These are phyloP conservation scores for Hemiprocne comata DNA, from an alignment of 2,113 vertebrate genomes.

Conservation along the genomic window DNA sequence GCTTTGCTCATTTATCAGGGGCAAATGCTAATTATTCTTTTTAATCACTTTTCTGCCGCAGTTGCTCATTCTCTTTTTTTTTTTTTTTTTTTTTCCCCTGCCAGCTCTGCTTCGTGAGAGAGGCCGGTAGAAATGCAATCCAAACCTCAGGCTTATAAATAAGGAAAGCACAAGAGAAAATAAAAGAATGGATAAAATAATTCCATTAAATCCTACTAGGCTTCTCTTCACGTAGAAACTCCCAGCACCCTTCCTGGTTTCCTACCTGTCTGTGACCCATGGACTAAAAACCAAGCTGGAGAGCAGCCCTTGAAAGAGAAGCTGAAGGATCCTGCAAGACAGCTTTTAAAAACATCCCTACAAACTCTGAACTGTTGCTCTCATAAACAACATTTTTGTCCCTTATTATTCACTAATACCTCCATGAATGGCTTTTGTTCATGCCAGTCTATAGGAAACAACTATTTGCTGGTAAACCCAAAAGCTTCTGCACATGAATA, in stretches of 20 bases:
- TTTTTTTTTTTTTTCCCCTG: not conserved
- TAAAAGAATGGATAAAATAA: not conserved
- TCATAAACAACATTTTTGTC: not conserved
- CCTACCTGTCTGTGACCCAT: not conserved
- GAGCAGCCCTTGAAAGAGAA: not conserved
- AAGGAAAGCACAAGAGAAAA: slow-evolving; percentile 42
- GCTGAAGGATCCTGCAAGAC: not conserved
- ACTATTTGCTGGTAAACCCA: not conserved
- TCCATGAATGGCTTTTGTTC: not conserved
- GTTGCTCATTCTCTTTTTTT: slow-evolving; percentile 58
- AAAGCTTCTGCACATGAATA: not conserved
- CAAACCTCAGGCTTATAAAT: slow-evolving; percentile 53
- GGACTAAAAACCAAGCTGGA: not conserved
- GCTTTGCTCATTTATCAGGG: slow-evolving; percentile 81
- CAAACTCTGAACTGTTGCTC: not conserved
- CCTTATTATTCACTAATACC: not conserved
- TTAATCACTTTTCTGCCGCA: slow-evolving; percentile 82
- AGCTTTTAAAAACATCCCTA: not conserved
- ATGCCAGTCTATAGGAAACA: not conserved
- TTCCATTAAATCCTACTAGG: slow-evolving; percentile 6
- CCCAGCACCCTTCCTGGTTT: not conserved
- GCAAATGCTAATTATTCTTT: slow-evolving; percentile 86
- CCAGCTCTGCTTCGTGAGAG: slow-evolving; percentile 38
- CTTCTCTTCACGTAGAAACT: not conserved
- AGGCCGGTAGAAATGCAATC: slow-evolving; percentile 49